Evolutionary conservation across 1,140 invertebrate species (phyloP).

Genomic region (Nilaparvata lugens): DNA sequence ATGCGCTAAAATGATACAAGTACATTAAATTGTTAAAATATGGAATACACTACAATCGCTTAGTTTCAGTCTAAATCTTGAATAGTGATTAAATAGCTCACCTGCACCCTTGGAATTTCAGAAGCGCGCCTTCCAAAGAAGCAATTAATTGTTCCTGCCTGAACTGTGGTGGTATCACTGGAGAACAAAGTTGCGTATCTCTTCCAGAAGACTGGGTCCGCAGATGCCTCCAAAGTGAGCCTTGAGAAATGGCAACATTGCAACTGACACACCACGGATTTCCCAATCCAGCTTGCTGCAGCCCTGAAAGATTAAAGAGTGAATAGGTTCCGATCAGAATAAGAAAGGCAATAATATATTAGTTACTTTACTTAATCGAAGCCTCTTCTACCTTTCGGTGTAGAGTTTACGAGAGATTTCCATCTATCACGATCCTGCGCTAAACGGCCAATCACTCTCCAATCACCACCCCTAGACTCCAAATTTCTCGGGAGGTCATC

Average conservation of each 20-base stretch:
- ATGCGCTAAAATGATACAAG: too few species aligned
- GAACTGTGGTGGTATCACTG: constrained; percentile 3
- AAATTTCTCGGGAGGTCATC: too few species aligned
- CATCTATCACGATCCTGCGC: too few species aligned
- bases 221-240: constrained; percentile 3
- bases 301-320: constrained; percentile 10
- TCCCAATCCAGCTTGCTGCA: constrained; percentile 14
- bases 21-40: too few species aligned
- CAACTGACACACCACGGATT: constrained; percentile 7
- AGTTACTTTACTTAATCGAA: too few species aligned
- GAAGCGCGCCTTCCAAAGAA: constrained; percentile 17
- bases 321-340: background rate
- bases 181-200: constrained; percentile 8
- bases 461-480: too few species aligned
- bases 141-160: constrained; percentile 14
- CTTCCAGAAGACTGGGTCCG: constrained; percentile 6
- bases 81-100: too few species aligned
- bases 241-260: constrained; percentile 12
- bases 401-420: too few species aligned
- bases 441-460: too few species aligned
- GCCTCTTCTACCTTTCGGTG: too few species aligned
- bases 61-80: too few species aligned
- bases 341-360: background rate
- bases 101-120: constrained; percentile 23
- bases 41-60: too few species aligned